Conservation (phyloP, 2,888 invertebrate species). For the Lasioglossum zephyrum region DNA sequence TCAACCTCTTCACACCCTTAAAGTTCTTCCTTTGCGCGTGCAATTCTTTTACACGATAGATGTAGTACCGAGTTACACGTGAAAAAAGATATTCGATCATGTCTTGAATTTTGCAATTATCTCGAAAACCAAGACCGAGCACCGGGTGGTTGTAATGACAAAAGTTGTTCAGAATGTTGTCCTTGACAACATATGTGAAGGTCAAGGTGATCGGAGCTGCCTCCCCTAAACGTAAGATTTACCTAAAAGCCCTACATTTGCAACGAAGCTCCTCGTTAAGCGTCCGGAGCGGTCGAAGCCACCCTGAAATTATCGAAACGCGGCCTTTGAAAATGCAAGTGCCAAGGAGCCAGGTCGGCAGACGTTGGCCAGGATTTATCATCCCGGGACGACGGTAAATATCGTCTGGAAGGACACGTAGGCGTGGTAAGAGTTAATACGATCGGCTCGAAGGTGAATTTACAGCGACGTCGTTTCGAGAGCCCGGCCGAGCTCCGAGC, state of each 20-base stretch:
- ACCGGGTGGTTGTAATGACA: no score
- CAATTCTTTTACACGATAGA: not conserved
- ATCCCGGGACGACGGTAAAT: slow-evolving; percentile 1
- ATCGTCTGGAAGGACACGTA: not conserved
- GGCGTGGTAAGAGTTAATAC: slow-evolving; percentile 45
- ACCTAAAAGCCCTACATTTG: not conserved
- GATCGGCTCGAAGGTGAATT: slow-evolving; percentile 25
- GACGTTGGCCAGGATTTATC: slow-evolving; percentile 4
- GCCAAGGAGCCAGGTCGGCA: not conserved
- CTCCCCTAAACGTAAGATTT: no score
- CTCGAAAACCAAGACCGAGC: no score
- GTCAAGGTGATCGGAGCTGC: no score
- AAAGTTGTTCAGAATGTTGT: no score
- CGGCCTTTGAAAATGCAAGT: not conserved
- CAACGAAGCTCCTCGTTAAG: not conserved
- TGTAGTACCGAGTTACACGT: no score
- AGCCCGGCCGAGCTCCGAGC: slow-evolving; percentile 22
- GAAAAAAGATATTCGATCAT: no score
- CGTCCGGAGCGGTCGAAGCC: not conserved
- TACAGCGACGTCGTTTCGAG: slow-evolving; percentile 14
- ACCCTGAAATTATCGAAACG: not conserved
- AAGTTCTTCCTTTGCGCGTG: not conserved
- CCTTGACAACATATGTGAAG: no score
- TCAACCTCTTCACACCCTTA: not conserved
- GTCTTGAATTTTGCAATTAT: no score